Conservation (phyloP, 2,797 vertebrate genomes). For the Betta splendens region DNA sequence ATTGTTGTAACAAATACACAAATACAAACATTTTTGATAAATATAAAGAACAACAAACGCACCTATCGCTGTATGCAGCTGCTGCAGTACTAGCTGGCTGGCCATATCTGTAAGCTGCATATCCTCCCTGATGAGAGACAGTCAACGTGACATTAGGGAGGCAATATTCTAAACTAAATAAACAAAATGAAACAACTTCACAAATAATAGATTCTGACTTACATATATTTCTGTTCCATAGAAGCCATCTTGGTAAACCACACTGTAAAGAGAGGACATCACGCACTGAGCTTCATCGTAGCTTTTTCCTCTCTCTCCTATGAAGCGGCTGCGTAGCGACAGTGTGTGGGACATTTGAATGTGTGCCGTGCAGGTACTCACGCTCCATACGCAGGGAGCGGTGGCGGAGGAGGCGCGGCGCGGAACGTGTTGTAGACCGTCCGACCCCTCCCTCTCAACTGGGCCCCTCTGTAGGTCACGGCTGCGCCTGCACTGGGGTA, state of each 20-base stretch:
- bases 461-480: slow-evolving; percentile 90
- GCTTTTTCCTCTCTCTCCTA: too few relatives aligned
- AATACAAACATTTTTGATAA: too few relatives aligned
- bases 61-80: slow-evolving; percentile 91
- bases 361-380: slow-evolving; percentile 77
- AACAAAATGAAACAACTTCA: too few relatives aligned
- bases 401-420: slow-evolving; percentile 89
- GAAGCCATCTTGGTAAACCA: slow-evolving; percentile 93
- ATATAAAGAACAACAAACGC: slow-evolving; percentile 22
- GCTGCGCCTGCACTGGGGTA: slow-evolving; percentile 90
- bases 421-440: slow-evolving; percentile 94
- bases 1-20: too few relatives aligned
- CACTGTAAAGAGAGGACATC: slow-evolving; percentile 80
- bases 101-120: slow-evolving; percentile 93
- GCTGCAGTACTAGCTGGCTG: slow-evolving; percentile 90
- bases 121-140: slow-evolving; percentile 85
- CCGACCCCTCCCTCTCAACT: slow-evolving; percentile 91
- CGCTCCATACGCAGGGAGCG: slow-evolving; percentile 93
- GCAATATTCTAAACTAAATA: not conserved
- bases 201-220: slow-evolving; percentile 69
- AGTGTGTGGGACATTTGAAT: too few relatives aligned
- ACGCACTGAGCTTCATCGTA: too few relatives aligned
- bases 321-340: too few relatives aligned
- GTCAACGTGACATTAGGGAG: not conserved
- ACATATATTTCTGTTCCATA: slow-evolving; percentile 93